Evolutionary conservation across 2,888 invertebrate genomes (phyloP).

Genomic region (Ormyrus labotus): DNA sequence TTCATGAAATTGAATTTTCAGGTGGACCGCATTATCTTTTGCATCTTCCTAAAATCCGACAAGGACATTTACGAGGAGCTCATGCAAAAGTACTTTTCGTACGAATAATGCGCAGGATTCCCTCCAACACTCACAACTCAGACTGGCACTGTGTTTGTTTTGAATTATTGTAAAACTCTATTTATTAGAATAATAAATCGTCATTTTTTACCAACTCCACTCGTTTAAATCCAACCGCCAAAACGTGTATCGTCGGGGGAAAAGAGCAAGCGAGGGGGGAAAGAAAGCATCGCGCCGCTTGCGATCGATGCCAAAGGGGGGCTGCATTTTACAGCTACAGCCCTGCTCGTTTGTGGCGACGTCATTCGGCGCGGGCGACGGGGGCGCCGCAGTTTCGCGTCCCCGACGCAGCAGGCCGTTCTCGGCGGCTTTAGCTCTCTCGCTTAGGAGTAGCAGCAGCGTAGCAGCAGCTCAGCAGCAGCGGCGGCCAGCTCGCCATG

Average conservation of each 20-base stretch:
- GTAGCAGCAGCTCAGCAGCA: background rate
- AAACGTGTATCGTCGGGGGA: too few species aligned
- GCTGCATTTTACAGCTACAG: too few species aligned
- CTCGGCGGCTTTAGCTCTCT: background rate
- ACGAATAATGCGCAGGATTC: slow-evolving; percentile 9
- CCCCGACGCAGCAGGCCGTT: slow-evolving; percentile 76
- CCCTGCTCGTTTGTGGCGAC: too few species aligned
- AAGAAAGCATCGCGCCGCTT: too few species aligned
- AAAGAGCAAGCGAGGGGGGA: too few species aligned
- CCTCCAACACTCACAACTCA: too few species aligned
- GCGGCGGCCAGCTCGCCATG: slow-evolving; percentile 77
- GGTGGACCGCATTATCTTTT: slow-evolving; percentile 88
- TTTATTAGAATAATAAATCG: too few species aligned
- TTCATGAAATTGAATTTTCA: slow-evolving; percentile 68
- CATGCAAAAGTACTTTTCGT: slow-evolving; percentile 82
- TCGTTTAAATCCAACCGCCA: too few species aligned
- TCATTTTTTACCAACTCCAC: too few species aligned
- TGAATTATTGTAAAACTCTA: too few species aligned
- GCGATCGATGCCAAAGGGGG: too few species aligned
- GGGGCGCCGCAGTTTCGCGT: slow-evolving; percentile 60
- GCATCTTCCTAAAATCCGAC: slow-evolving; percentile 85
- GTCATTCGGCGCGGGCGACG: slow-evolving; percentile 30
- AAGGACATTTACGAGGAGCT: slow-evolving; percentile 84
- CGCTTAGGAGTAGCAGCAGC: background rate
- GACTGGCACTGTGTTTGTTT: too few species aligned